These are phyloP conservation scores for Tiliqua scincoides DNA, from an alignment of 2,113 vertebrate genomes.

Conservation along the genomic window DNA sequence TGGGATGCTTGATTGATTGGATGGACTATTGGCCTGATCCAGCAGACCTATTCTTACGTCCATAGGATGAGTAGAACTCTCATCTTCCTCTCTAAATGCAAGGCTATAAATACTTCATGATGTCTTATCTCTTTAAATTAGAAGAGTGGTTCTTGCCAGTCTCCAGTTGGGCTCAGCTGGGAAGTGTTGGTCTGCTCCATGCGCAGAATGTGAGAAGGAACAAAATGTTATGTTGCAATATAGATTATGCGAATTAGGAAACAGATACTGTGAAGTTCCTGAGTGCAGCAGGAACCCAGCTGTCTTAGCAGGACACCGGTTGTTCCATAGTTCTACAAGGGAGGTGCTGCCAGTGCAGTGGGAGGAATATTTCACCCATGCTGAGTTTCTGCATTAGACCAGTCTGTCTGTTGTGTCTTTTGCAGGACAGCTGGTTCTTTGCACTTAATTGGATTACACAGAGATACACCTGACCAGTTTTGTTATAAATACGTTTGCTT, in stretches of 20 bases:
- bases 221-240: too few relatives aligned
- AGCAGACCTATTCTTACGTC: not conserved
- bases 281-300: not conserved
- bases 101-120: not conserved
- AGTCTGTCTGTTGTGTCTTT: not conserved
- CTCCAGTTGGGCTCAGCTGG: not conserved
- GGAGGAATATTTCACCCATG: not conserved
- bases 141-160: not conserved
- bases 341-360: not conserved
- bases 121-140: not conserved
- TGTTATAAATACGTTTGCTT: too few relatives aligned
- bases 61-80: too few relatives aligned
- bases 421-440: not conserved
- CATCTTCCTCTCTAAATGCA: not conserved
- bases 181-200: not conserved
- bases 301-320: not conserved
- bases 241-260: not conserved
- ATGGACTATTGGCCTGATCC: too few relatives aligned
- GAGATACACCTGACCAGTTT: not conserved
- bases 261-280: not conserved
- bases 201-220: not conserved
- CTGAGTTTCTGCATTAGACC: not conserved
- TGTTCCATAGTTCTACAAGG: not conserved
- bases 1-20: too few relatives aligned
- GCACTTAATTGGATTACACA: not conserved